Evolutionary conservation across 2,113 vertebrate genomes (phyloP).

Genomic region (Oxygymnocypris stewartii): DNA sequence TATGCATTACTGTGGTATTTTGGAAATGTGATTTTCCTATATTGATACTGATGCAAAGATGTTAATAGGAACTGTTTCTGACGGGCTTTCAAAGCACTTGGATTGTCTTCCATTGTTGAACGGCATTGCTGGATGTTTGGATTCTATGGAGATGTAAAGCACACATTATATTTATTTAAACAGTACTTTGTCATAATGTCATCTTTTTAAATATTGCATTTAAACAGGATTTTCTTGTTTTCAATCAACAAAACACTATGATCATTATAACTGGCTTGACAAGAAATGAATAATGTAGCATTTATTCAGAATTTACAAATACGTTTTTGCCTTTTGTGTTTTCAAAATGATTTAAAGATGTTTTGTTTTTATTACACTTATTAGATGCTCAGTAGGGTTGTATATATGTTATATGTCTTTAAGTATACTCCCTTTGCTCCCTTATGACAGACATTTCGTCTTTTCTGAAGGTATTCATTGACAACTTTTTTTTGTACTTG

Average conservation of each 20-base stretch:
- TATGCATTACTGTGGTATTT: conserved; percentile 46
- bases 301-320: neutral
- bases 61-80: neutral
- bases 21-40: neutral
- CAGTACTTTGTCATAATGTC: conserved; percentile 24
- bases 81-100: conserved; percentile 27
- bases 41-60: conserved; percentile 25
- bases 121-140: conserved; percentile 2
- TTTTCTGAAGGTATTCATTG: conserved; percentile 20
- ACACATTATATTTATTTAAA: conserved; percentile 43
- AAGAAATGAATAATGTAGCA: conserved; percentile 3
- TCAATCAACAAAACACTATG: neutral
- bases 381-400: neutral
- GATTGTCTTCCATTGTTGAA: conserved; percentile 40
- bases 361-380: too few relatives aligned
- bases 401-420: neutral
- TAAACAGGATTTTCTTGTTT: neutral
- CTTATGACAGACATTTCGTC: neutral
- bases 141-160: conserved; percentile 27
- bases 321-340: neutral
- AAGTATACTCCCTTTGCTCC: neutral
- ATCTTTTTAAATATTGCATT: conserved; percentile 25
- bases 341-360: neutral
- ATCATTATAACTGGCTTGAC: neutral
- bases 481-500: neutral